Conservation (phyloP, 2,888 invertebrate species). For the Caenorhabditis wallacei region DNA sequence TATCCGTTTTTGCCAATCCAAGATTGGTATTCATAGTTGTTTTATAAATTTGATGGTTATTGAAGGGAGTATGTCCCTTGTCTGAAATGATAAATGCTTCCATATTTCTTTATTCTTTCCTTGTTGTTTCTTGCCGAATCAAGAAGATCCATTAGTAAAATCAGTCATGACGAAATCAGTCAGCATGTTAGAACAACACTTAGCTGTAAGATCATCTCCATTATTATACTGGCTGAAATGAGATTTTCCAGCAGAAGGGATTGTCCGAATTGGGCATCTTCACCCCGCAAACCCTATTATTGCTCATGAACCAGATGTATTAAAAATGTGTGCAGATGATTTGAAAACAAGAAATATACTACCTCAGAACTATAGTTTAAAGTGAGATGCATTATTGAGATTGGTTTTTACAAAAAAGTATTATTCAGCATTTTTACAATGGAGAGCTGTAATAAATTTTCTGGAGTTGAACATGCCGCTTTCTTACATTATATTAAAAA, state of each 20-base stretch:
- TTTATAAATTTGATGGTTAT: slow-evolving; percentile 1
- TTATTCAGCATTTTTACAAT: slow-evolving; percentile 77
- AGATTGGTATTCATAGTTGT: not conserved
- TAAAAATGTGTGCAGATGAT: slow-evolving; percentile 75
- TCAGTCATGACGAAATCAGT: slow-evolving; percentile 54
- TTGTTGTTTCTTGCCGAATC: slow-evolving; percentile 43
- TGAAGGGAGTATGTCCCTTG: slow-evolving; percentile 13
- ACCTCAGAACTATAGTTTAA: slow-evolving; percentile 71
- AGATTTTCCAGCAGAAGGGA: slow-evolving; percentile 60
- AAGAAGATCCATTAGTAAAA: slow-evolving; percentile 56
- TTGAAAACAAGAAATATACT: slow-evolving; percentile 73
- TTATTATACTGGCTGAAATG: not conserved
- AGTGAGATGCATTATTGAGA: slow-evolving; percentile 45
- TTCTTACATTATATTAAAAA: slow-evolving; percentile 82
- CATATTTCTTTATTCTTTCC: slow-evolving; percentile 27
- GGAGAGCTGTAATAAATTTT: slow-evolving; percentile 81
- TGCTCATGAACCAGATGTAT: slow-evolving; percentile 75
- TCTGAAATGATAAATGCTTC: slow-evolving; percentile 44
- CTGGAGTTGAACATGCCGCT: slow-evolving; percentile 82
- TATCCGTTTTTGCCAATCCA: not conserved
- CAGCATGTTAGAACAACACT: slow-evolving; percentile 43
- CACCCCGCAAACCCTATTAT: slow-evolving; percentile 74
- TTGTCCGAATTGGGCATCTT: slow-evolving; percentile 74
- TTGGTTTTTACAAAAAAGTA: not conserved
- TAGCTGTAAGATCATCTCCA: slow-evolving; percentile 37